These are phyloP conservation scores for Hydrocynus forskahlii DNA, from an alignment of 2,797 vertebrate genomes.

Conservation along the genomic window DNA sequence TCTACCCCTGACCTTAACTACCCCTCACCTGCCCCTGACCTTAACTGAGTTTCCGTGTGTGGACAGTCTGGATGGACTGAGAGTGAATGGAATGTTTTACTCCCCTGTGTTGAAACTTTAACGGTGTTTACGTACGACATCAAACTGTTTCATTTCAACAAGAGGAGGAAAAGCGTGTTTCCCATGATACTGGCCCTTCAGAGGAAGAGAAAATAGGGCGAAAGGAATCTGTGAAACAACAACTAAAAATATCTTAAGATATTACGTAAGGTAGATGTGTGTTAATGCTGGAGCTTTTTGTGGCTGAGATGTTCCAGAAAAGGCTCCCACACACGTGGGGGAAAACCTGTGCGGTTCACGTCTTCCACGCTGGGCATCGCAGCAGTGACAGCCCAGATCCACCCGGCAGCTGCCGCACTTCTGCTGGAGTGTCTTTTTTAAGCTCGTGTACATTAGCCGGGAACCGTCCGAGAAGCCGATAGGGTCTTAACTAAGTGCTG, in stretches of 20 bases:
- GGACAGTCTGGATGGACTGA: too few species aligned
- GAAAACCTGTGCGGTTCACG: too few species aligned
- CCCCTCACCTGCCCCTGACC: neutral
- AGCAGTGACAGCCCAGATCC: neutral
- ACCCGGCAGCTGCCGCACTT: neutral
- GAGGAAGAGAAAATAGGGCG: neutral
- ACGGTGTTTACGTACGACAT: too few species aligned
- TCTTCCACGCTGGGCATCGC: neutral
- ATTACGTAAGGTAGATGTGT: neutral
- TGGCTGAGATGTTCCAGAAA: neutral
- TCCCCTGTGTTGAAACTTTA: too few species aligned
- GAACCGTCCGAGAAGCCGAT: slow-evolving; percentile 18
- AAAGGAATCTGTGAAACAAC: neutral
- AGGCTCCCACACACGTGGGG: neutral
- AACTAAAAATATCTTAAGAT: neutral
- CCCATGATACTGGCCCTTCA: neutral
- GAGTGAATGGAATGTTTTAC: too few species aligned
- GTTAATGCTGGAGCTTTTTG: neutral
- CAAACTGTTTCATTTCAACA: too few species aligned
- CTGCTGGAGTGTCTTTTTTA: neutral
- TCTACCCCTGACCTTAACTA: neutral
- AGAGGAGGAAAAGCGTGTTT: too few species aligned
- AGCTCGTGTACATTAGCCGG: neutral
- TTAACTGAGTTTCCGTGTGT: too few species aligned
- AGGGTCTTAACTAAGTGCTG: slow-evolving; percentile 47